A percentile compares a stretch with the other conserved stretches of the same genome.
These are phyloP conservation scores for Cynopterus brachyotis DNA, from an alignment of 2,113 vertebrate genomes.

Conservation along the genomic window DNA sequence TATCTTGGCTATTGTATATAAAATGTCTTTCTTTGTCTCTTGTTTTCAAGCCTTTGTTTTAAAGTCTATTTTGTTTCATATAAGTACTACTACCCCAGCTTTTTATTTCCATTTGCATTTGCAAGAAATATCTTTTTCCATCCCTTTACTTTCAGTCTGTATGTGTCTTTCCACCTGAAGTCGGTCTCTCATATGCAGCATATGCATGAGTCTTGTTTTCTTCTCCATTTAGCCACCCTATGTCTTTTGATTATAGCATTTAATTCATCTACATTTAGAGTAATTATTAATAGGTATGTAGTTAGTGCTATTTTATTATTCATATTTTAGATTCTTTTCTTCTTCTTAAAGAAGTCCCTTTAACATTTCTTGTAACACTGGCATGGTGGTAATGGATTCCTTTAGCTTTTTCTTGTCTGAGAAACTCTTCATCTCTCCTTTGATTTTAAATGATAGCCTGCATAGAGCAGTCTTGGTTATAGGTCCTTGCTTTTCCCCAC, in stretches of 20 bases:
- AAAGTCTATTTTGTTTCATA: not conserved
- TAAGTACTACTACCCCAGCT: not conserved
- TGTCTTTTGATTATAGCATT: not conserved
- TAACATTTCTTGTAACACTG: not conserved
- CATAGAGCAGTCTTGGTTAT: not conserved
- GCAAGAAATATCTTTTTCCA: not conserved
- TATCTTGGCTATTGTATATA: not conserved
- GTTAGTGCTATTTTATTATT: not conserved
- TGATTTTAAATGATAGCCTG: not conserved
- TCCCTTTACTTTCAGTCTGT: not conserved
- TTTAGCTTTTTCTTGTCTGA: not conserved
- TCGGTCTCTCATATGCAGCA: not conserved
- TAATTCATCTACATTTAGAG: not conserved
- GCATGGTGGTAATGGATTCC: not conserved
- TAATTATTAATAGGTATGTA: not conserved
- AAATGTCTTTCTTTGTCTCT: not conserved
- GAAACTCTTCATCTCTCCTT: not conserved
- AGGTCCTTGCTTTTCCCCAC: not conserved
- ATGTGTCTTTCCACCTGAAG: not conserved
- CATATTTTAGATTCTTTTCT: not conserved
- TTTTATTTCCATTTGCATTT: not conserved
- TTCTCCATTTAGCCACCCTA: not conserved
- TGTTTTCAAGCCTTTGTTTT: not conserved
- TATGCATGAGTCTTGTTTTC: not conserved
- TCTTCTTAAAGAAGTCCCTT: not conserved